These are phyloP conservation scores for Sphecodes monilicornis DNA, from an alignment of 2,888 invertebrate genomes.

Conservation along the genomic window DNA sequence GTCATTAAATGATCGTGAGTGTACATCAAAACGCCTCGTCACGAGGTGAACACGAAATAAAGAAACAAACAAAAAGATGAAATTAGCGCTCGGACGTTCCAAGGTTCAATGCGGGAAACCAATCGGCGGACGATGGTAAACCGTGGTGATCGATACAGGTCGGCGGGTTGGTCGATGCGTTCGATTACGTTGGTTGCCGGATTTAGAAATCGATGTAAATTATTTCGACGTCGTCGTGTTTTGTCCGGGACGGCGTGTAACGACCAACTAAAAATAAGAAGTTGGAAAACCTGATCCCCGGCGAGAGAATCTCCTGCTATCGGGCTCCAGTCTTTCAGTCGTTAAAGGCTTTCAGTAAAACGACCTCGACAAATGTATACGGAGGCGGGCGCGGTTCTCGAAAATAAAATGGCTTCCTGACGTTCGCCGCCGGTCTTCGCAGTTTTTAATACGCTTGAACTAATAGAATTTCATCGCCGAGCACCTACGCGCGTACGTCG, in stretches of 20 bases:
- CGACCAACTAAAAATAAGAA: conserved; percentile 16
- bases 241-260: not conserved
- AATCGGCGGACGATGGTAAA: conserved; percentile 32
- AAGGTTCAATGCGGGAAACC: conserved; percentile 10
- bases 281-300: conserved; percentile 13
- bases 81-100: not conserved
- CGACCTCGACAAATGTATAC: not conserved
- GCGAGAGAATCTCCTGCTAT: not conserved
- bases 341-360: conserved; percentile 15
- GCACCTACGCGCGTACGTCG: not conserved
- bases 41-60: not conserved
- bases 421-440: not conserved
- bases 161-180: conserved; percentile 35
- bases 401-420: conserved; percentile 3
- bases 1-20: not conserved
- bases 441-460: not conserved
- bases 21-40: not conserved
- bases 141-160: conserved; percentile 37
- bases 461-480: not conserved
- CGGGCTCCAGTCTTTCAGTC: conserved; percentile 26
- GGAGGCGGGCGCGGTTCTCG: not conserved
- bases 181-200: conserved; percentile 36
- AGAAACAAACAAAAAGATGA: too few relatives aligned
- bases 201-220: conserved; percentile 42
- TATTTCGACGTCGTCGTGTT: conserved; percentile 15